Conservation (phyloP, 2,888 invertebrate species). For the Andrena camellia region DNA sequence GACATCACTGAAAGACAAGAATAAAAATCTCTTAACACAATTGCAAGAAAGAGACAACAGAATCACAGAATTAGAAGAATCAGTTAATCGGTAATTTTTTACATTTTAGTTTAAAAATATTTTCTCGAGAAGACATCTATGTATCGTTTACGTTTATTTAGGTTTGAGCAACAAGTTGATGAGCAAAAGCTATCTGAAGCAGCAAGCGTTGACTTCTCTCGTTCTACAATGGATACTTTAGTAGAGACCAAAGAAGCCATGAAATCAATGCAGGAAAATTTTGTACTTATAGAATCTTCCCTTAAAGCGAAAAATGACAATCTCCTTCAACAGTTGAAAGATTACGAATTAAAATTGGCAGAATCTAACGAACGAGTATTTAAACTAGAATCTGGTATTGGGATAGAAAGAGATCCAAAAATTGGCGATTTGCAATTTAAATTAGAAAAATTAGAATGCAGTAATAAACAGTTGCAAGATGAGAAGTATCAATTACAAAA, state of each 20-base stretch:
- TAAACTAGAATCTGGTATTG: slow-evolving; percentile 77
- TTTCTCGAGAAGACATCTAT: slow-evolving; percentile 10
- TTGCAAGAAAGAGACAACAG: slow-evolving; percentile 87
- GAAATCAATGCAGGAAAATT: slow-evolving; percentile 92
- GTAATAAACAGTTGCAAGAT: slow-evolving; percentile 77
- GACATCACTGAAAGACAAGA: slow-evolving; percentile 90
- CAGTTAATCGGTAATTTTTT: slow-evolving; percentile 83
- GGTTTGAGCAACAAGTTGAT: slow-evolving; percentile 75
- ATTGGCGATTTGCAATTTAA: slow-evolving; percentile 76
- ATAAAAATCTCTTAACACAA: slow-evolving; percentile 86
- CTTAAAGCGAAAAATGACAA: slow-evolving; percentile 89
- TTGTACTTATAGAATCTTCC: slow-evolving; percentile 89
- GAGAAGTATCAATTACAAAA: slow-evolving; percentile 82
- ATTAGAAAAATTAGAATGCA: slow-evolving; percentile 76
- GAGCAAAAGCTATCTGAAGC: slow-evolving; percentile 75
- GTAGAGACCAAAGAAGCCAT: slow-evolving; percentile 93
- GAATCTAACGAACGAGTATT: slow-evolving; percentile 79
- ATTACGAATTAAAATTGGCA: slow-evolving; percentile 86
- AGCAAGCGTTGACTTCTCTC: slow-evolving; percentile 78
- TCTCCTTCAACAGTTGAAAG: slow-evolving; percentile 86
- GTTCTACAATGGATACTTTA: slow-evolving; percentile 88
- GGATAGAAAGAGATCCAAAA: slow-evolving; percentile 72
- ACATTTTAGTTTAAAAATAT: not conserved
- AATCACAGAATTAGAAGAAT: slow-evolving; percentile 87
- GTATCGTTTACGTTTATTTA: slow-evolving; percentile 53